A percentile compares a stretch with the other conserved stretches of the same genome.
Evolutionary conservation across 2,888 invertebrate species (phyloP).

Genomic region (Euclidia mi): DNA sequence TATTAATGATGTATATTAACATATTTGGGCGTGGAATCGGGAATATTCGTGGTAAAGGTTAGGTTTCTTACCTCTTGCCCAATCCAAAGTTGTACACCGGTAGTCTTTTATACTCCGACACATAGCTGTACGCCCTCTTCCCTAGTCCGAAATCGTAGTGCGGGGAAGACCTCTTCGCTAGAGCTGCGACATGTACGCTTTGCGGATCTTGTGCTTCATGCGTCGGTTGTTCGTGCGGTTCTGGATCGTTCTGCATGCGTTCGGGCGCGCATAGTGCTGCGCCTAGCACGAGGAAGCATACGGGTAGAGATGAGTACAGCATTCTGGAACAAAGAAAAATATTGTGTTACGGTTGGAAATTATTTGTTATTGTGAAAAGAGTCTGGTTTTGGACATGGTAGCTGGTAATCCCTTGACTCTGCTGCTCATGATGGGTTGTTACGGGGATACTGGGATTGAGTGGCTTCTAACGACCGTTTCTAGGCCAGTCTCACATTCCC

Average conservation of each 20-base stretch:
- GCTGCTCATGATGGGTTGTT: too few species aligned
- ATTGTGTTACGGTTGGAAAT: too few species aligned
- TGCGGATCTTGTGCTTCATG: constrained; percentile 53
- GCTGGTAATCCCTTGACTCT: too few species aligned
- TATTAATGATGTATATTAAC: too few species aligned
- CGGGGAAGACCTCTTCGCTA: constrained; percentile 85
- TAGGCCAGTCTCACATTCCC: too few species aligned
- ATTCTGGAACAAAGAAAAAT: constrained; percentile 79
- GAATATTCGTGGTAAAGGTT: too few species aligned
- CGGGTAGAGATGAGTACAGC: constrained; percentile 73
- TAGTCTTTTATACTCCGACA: constrained; percentile 91
- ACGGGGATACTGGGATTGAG: too few species aligned
- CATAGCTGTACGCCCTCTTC: constrained; percentile 90
- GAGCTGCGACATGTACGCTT: constrained; percentile 53
- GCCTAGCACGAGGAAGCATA: constrained; percentile 74
- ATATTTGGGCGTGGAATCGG: too few species aligned
- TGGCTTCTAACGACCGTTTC: too few species aligned
- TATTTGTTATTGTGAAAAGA: too few species aligned
- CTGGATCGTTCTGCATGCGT: constrained; percentile 67
- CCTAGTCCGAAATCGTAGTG: constrained; percentile 89
- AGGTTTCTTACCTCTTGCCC: constrained; percentile 84
- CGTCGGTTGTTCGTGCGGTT: constrained; percentile 44
- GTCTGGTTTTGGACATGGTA: too few species aligned
- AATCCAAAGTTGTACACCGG: constrained; percentile 91
- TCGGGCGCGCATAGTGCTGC: constrained; percentile 79